These are phyloP conservation scores for Petrocephalus sullivani DNA, from an alignment of 2,797 vertebrate species.

Conservation along the genomic window DNA sequence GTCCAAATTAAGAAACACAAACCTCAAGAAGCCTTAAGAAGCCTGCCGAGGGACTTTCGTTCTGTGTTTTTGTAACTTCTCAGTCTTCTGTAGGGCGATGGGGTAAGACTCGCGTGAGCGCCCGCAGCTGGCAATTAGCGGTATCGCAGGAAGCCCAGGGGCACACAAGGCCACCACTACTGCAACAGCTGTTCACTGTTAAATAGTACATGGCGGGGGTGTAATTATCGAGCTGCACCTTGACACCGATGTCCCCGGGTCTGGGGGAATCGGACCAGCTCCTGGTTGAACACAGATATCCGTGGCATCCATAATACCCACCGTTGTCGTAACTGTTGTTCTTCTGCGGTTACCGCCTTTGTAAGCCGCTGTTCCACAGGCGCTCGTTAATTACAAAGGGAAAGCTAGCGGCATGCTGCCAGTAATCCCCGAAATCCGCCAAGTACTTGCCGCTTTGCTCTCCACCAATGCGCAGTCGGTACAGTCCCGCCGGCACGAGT, in stretches of 20 bases:
- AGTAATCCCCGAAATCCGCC: not conserved
- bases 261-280: not conserved
- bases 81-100: not conserved
- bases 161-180: not conserved
- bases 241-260: not conserved
- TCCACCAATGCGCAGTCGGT: not conserved
- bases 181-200: not conserved
- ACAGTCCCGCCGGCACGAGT: not conserved
- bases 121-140: slow-evolving; percentile 9
- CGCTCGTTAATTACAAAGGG: not conserved
- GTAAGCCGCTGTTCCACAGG: not conserved
- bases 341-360: not conserved
- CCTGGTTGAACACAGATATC: not conserved
- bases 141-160: not conserved
- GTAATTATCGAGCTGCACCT: slow-evolving; percentile 12
- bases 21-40: no score
- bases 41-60: not conserved
- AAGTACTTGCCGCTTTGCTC: not conserved
- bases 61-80: not conserved
- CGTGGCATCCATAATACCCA: not conserved
- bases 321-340: not conserved
- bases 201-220: not conserved
- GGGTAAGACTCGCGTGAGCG: not conserved
- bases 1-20: not conserved
- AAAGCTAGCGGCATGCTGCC: not conserved